Base-by-base conservation (phyloP, 35 echinoderm and acorn worm species). In the Chiridota heheva region DNA sequence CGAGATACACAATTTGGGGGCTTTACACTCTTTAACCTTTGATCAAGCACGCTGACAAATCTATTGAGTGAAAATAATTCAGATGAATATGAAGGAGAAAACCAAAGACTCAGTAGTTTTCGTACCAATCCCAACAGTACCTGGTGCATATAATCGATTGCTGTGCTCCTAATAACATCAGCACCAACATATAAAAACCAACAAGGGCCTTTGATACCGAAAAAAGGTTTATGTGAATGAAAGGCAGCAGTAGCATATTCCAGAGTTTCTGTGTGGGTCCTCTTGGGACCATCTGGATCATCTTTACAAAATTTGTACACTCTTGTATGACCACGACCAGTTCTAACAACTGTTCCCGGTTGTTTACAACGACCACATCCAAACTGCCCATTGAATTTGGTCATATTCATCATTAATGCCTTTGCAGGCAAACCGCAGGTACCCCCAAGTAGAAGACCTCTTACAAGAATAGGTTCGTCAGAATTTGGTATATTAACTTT, bases 111-210 rank as follows among this genome's bases (percentile, higher is more conserved):
- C 10, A 85, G 55, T 59, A 85, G 48, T 42, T 33, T 61, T 39
- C 70, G 33, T 18, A 62, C 53, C 3, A 85, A 8, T 42, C 70
- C 82, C 31, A 75, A 45, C 31, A 69, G 39, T 12, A 85, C 69
- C 43, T 58, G 58, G 40, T 85, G 82, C 82, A 85, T 73, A 40
- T 77, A 85, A 28, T 85, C 70, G 43, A 85, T 24, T 40, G 44
- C 82, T 40, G 69, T 76, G 16, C 82, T 70, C 37, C 39, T n/a
- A 10, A 85, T 83, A 22, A 83, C 26, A 44, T 83, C 80, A 4
- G 44, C 44, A 28, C n/a, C 46, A 32, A 57, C 15, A 32, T 76
- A 76, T 28, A 76, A 15, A 36, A 76, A 56, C 72, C 72, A 76
- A 31, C 44, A 76, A 31, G 72, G 72, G 4, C 72, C 72, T 32